phyloP scores from a whole-genome alignment of 2,888 invertebrate species.

The Trachelus stipa region DNA sequence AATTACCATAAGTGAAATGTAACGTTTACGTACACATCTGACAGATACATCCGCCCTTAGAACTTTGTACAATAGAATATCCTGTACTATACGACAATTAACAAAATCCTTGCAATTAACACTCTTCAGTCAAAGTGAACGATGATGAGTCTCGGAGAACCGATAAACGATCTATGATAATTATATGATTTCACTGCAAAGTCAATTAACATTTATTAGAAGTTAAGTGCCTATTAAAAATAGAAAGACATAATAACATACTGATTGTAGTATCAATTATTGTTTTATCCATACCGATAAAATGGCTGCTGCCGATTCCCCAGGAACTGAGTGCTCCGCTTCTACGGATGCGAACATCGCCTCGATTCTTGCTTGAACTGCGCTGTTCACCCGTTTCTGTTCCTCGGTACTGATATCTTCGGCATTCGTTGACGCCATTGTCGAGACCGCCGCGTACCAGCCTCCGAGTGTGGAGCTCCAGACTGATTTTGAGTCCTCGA shows the following conservation, averaged over 20 bases:
- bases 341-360: constrained; percentile 76
- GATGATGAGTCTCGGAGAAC: neutral
- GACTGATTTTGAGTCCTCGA: constrained; percentile 77
- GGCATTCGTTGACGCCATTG: constrained; percentile 34
- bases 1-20: neutral
- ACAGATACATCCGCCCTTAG: neutral
- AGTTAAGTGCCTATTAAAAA: neutral
- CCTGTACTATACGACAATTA: neutral
- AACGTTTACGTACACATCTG: neutral
- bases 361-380: constrained; percentile 88
- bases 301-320: constrained; percentile 59
- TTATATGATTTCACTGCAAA: neutral
- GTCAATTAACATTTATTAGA: neutral
- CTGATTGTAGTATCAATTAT: constrained; percentile 2
- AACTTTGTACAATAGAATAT: neutral
- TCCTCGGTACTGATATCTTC: constrained; percentile 62
- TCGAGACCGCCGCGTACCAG: constrained; percentile 45
- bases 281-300: constrained; percentile 45
- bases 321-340: constrained; percentile 47
- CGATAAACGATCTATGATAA: neutral
- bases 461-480: constrained; percentile 64
- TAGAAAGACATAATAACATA: constrained; percentile 13
- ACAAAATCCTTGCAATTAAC: neutral
- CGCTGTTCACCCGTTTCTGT: constrained; percentile 71
- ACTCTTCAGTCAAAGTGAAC: neutral